phyloP scores from a whole-genome alignment of 2,888 invertebrate genomes.

The Amphimallon solstitiale region DNA sequence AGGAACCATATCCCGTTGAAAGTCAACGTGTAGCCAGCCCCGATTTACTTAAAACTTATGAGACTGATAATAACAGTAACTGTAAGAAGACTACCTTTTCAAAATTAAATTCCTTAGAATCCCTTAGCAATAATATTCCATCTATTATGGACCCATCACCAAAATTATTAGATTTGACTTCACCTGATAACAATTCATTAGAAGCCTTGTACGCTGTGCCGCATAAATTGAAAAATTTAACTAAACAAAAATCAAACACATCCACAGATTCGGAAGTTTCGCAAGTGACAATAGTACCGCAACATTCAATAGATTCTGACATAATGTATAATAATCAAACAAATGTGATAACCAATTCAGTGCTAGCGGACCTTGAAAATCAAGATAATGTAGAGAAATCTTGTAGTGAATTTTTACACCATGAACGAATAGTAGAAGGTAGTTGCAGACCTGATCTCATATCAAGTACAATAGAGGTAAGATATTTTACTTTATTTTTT shows the following conservation, averaged over 20 bases:
- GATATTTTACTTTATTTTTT: background rate
- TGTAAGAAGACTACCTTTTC: background rate
- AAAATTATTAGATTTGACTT: constrained; percentile 20
- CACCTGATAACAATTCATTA: constrained; percentile 45
- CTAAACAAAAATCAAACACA: constrained; percentile 60
- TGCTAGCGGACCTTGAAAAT: constrained; percentile 59
- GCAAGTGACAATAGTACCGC: constrained; percentile 57
- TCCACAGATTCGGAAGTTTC: constrained; percentile 59
- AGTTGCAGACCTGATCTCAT: constrained; percentile 40
- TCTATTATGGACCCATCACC: constrained; percentile 43
- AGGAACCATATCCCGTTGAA: constrained; percentile 35
- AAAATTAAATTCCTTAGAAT: constrained; percentile 27
- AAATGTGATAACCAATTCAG: constrained; percentile 56
- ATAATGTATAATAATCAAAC: constrained; percentile 57
- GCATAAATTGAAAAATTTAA: constrained; percentile 58
- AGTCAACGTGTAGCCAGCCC: constrained; percentile 21
- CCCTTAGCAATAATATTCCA: constrained; percentile 8
- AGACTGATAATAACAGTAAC: constrained; percentile 26
- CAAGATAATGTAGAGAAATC: constrained; percentile 54
- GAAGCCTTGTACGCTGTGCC: constrained; percentile 60
- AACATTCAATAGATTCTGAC: constrained; percentile 59
- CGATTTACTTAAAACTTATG: constrained; percentile 35
- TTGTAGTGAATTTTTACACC: constrained; percentile 65
- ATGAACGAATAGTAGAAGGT: constrained; percentile 62
- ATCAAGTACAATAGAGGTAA: constrained; percentile 39